A percentile compares a stretch with the other conserved stretches of the same genome.
Conservation (phyloP, 2,797 vertebrate species). For the Darevskia mixta region DNA sequence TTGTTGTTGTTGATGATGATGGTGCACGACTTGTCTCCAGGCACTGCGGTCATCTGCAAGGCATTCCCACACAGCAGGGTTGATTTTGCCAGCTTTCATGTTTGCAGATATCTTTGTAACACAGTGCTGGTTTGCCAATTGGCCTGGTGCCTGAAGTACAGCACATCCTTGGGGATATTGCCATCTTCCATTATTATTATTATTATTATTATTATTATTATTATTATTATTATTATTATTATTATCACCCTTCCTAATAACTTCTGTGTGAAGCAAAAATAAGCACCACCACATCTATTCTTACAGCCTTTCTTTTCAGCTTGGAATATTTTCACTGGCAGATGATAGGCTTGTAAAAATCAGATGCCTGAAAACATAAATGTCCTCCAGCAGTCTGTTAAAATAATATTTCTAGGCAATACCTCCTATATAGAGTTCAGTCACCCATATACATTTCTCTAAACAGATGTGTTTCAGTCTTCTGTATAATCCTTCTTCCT, state of each 20-base stretch:
- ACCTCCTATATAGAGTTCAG: conserved; percentile 65
- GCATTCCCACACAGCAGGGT: too few relatives aligned
- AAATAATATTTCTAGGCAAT: conserved; percentile 52
- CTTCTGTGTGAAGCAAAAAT: conserved; percentile 3
- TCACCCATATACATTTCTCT: conserved; percentile 59
- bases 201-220: too few relatives aligned
- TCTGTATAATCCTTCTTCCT: conserved; percentile 72
- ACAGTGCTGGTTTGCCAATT: too few relatives aligned
- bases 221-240: background rate
- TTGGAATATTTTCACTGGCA: conserved; percentile 39
- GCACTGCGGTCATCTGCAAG: too few relatives aligned
- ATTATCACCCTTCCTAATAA: background rate
- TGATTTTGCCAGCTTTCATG: too few relatives aligned
- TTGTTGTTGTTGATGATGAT: background rate
- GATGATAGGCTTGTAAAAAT: conserved; percentile 37
- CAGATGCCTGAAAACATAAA: conserved; percentile 23
- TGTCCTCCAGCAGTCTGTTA: conserved; percentile 55
- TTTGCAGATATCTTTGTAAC: too few relatives aligned
- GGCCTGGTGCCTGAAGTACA: too few relatives aligned
- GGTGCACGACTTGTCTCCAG: too few relatives aligned
- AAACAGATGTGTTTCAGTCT: conserved; percentile 60
- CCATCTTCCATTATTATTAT: too few relatives aligned
- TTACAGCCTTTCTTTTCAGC: conserved; percentile 45
- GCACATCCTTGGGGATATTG: too few relatives aligned
- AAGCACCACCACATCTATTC: conserved; percentile 32